Base-by-base conservation (phyloP, 2,113 vertebrate species). In the Fulica atra region DNA sequence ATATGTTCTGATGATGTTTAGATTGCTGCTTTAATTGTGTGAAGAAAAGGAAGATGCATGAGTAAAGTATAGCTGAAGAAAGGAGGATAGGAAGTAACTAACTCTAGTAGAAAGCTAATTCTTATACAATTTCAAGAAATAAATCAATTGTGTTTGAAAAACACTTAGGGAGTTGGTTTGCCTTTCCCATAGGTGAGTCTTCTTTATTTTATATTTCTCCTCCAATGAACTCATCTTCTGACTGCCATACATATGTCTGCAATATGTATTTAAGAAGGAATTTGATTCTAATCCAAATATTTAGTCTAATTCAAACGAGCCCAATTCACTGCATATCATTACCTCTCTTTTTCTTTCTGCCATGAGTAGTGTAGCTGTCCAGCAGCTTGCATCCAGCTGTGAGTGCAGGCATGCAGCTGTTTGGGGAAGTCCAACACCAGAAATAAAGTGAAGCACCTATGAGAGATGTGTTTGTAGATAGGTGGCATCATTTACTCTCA, bases 231-330 rank as follows among this genome's bases (percentile, higher is more conserved):
- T 92, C 16, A 24, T 88, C 73, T 92, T 92, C 29, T 85, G 69
- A 64, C 51, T 76, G 28, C 93, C 44, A 13, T 74, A 19, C 59
- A 64, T 91, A n/a, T 91, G 91, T 36, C 88, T 85, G 71, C 86
- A 95, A 77, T 61, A 33, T 95, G 89, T 78, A 76, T 86, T 93
- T 76, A 74, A 48, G 83, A 88, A 95, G 70, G 84, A 71, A 68
- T 57, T 96, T 81, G 73, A 81, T 85, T 94, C 73, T 91, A 57
- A 95, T 94, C 79, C 65, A 88, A 96, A 95, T 98, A 96, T 98
- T 98, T 97, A 96, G 97, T 96, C 95, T 97, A 89, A 94, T 65
- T 92, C 42, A 81, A 69, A 73, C 64, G 90, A 90, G 63, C 42
- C 28, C 18, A 69, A 33, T 77, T 91, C 66, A 40, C 51, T 89